These are phyloP conservation scores for Eretmochelys imbricata DNA, from an alignment of 2,113 vertebrate species.

Conservation along the genomic window DNA sequence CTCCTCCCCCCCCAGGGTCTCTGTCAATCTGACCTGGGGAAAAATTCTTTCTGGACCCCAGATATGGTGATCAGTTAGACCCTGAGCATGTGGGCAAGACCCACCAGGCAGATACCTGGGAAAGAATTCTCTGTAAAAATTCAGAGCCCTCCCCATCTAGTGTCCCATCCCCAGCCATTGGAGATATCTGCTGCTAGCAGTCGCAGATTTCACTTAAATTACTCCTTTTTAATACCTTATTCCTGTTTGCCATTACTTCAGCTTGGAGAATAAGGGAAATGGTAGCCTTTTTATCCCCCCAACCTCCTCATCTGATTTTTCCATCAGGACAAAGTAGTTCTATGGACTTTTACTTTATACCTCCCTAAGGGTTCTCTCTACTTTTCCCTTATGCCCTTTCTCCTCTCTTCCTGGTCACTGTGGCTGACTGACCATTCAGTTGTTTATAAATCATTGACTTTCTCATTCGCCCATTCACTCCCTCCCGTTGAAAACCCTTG, in stretches of 20 bases:
- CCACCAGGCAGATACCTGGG: background rate
- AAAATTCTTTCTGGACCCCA: background rate
- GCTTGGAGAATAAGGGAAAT: background rate
- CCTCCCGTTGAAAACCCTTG: background rate
- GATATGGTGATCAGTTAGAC: background rate
- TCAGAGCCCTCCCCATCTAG: background rate
- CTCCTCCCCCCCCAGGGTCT: background rate
- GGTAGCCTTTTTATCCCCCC: background rate
- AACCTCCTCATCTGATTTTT: background rate
- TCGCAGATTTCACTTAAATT: background rate
- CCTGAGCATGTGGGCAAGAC: background rate
- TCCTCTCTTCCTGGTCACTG: background rate
- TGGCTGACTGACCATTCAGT: background rate
- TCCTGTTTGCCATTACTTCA: background rate
- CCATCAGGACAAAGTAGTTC: background rate
- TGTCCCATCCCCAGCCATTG: background rate
- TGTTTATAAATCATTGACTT: conserved; percentile 37
- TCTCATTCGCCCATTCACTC: conserved; percentile 17
- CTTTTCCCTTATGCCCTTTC: background rate
- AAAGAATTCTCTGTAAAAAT: background rate
- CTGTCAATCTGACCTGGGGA: background rate
- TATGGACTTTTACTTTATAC: background rate
- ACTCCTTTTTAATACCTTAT: background rate
- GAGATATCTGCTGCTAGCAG: background rate
- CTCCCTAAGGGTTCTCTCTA: background rate